Base-by-base conservation (phyloP, 2,797 vertebrate genomes). In the Adrianichthys oophorus region DNA sequence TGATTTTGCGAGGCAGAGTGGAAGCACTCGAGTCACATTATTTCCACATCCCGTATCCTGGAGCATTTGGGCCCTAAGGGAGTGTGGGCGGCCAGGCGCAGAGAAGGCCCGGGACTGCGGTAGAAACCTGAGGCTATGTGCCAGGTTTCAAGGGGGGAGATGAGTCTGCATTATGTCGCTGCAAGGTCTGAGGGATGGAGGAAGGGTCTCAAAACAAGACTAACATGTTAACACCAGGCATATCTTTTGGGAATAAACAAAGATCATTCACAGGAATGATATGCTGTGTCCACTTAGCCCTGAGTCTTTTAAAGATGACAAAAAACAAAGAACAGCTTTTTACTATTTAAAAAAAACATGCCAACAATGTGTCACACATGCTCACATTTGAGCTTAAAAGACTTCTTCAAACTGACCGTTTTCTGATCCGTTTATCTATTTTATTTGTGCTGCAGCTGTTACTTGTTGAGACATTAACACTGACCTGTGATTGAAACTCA, bases 1-100 rank as follows among this genome's bases (percentile, higher is more conserved):
- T 93, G 90, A 91, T 93, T 93, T 90, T 76, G 89, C 90, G 89
- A 93, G 91, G 91, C 88, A 86, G 86, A 89, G 92, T 91, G 93
- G 92, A 93, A 93, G 90, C 82, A 85, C 90, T 89, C 60, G 19
- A 92, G 87, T 81, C 65, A 70, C 90, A 88, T 89, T 85, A 89
- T 90, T 92, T 91, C 91, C 92, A 92, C 88, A 91, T 80, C 87
- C 82, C 87, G 86, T 90, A 92, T 91, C 91, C 82, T 75, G 89
- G 77, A 87, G 86, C 74, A 82, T 59, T 79, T 74, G 47, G 44
- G 72, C 79, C 72, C 88, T 80, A 61, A 62, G 88, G 90, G 82
- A 85, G 71, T 26, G 69, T 69, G 76, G 74, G 72, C 16, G 41
- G 82, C 76, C 76, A 78, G 80, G 87, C 85, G 10, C 46, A 76